Evolutionary conservation across 2,888 invertebrate species (phyloP).

Genomic region (Agonopterix alstromeriana): DNA sequence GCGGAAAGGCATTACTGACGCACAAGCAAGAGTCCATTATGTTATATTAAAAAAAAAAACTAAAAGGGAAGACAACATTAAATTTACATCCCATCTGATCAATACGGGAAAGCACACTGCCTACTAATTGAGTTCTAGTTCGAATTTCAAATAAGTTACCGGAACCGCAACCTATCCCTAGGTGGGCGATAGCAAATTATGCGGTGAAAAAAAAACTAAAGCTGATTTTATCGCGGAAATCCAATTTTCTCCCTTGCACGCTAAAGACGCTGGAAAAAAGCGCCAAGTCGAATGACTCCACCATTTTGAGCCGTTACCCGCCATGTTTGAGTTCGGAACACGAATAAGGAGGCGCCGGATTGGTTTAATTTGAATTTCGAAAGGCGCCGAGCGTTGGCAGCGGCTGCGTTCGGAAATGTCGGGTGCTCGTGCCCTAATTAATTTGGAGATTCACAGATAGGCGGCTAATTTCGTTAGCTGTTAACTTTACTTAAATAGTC

Average conservation of each 20-base stretch:
- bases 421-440: constrained; percentile 61
- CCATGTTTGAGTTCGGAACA: constrained; percentile 71
- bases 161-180: constrained; percentile 50
- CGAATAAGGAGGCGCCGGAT: constrained; percentile 76
- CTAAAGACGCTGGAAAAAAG: constrained; percentile 74
- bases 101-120: constrained; percentile 16
- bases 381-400: constrained; percentile 55
- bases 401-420: constrained; percentile 36
- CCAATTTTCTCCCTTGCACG: constrained; percentile 76
- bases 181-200: constrained; percentile 54
- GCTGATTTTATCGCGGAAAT: constrained; percentile 76
- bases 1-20: no score
- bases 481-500: constrained; percentile 63
- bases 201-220: constrained; percentile 60
- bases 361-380: constrained; percentile 76
- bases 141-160: constrained; percentile 54
- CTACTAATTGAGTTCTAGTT: constrained; percentile 62
- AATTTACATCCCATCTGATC: constrained; percentile 9
- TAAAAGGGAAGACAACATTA: constrained; percentile 1
- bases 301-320: constrained; percentile 69
- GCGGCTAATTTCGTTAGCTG: constrained; percentile 69
- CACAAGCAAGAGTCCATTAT: no score
- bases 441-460: constrained; percentile 73
- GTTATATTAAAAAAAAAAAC: not conserved
- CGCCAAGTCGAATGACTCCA: constrained; percentile 74